phyloP scores from a whole-genome alignment of 1,140 invertebrate genomes.

The Bombus picipes region DNA sequence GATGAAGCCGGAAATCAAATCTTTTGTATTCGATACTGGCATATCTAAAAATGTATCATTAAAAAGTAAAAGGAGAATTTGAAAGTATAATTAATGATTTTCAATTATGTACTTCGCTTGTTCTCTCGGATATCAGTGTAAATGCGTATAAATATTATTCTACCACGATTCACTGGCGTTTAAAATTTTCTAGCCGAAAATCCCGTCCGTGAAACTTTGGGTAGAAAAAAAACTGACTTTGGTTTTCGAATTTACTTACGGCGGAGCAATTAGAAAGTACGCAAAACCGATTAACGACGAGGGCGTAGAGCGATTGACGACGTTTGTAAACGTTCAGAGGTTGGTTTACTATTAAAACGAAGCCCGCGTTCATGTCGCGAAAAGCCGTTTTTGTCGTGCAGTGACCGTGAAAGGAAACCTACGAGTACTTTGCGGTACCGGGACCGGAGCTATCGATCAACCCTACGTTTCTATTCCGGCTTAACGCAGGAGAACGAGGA shows the following conservation, averaged over 20 bases:
- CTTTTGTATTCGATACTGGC: neutral
- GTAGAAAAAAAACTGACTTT: neutral
- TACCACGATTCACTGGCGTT: neutral
- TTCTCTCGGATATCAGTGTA: too few relatives aligned
- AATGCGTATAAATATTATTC: neutral
- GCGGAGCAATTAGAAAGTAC: neutral
- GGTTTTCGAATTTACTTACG: too few relatives aligned
- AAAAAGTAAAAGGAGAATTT: too few relatives aligned
- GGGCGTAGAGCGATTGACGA: neutral
- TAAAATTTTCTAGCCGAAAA: neutral
- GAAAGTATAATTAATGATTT: too few relatives aligned
- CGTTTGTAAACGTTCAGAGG: neutral
- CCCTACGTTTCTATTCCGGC: constrained; percentile 52
- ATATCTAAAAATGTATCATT: too few relatives aligned
- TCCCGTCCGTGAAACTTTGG: neutral
- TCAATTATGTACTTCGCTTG: too few relatives aligned
- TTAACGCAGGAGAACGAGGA: constrained; percentile 55
- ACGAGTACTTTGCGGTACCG: constrained; percentile 31
- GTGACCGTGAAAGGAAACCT: constrained; percentile 39
- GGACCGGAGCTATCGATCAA: constrained; percentile 50
- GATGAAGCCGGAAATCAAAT: neutral
- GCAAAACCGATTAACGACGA: too few relatives aligned
- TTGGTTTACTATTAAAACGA: neutral
- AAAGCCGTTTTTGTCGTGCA: constrained; percentile 22
- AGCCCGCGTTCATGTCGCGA: constrained; percentile 11